phyloP scores from a whole-genome alignment of 2,888 invertebrate genomes.

The Stegophylla sp. region DNA sequence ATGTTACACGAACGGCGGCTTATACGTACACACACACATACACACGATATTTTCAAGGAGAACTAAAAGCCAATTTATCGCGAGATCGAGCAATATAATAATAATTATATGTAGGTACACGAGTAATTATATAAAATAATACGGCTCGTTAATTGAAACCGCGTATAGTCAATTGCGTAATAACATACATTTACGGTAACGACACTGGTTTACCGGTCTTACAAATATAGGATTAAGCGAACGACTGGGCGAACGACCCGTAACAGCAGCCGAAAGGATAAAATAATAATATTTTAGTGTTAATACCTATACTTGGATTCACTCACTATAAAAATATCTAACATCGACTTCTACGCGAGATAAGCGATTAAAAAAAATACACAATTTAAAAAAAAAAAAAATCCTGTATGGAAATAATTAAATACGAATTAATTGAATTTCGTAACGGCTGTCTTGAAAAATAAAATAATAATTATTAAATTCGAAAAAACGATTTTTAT shows the following conservation, averaged over 20 bases:
- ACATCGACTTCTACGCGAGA: neutral
- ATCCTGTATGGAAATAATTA: no score
- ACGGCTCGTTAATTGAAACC: conserved; percentile 30
- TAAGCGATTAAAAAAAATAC: neutral
- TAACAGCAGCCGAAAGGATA: no score
- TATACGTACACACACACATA: neutral
- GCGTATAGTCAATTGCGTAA: conserved; percentile 32
- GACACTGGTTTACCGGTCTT: conserved; percentile 32
- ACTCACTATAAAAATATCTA: neutral
- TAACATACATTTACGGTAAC: conserved; percentile 35
- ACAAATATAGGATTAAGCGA: neutral
- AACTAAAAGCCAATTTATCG: conserved; percentile 32
- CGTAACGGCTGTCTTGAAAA: no score
- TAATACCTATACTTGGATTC: neutral
- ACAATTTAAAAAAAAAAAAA: neutral
- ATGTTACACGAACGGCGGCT: neutral
- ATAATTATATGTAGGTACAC: conserved; percentile 15
- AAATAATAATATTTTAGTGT: neutral
- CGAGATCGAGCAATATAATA: conserved; percentile 22
- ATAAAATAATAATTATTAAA: no score
- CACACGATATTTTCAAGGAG: conserved; percentile 9
- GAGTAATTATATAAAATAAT: conserved; percentile 43
- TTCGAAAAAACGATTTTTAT: no score
- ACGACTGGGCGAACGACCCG: conserved; percentile 23
- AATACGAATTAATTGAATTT: no score